phyloP scores from a whole-genome alignment of 1,140 invertebrate genomes.

The Aphidius gifuensis region DNA sequence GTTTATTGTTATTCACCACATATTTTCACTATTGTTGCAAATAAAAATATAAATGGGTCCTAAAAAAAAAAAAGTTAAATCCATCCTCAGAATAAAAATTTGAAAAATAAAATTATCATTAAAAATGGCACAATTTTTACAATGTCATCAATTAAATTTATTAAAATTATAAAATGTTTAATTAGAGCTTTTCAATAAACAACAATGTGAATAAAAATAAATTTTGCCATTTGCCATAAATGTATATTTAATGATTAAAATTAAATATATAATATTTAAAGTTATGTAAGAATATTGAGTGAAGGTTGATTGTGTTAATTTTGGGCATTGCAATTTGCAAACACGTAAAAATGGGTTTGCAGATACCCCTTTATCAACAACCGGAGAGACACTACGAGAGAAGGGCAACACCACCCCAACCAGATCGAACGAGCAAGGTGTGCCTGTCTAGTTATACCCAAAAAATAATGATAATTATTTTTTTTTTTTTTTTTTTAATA shows the following conservation, averaged over 20 bases:
- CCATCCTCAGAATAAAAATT: background rate
- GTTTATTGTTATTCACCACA: too few species aligned
- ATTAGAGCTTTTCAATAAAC: too few species aligned
- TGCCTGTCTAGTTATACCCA: constrained; percentile 53
- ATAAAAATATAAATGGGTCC: too few species aligned
- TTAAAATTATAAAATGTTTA: too few species aligned
- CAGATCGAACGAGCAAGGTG: constrained; percentile 57
- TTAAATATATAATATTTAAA: background rate
- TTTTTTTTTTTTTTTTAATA: constrained; percentile 30
- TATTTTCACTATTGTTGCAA: too few species aligned
- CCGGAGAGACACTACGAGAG: constrained; percentile 57
- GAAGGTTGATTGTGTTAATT: constrained; percentile 27
- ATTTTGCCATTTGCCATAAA: too few species aligned
- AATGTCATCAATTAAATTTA: too few species aligned
- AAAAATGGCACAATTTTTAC: background rate
- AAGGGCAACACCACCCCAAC: constrained; percentile 55
- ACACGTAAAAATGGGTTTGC: constrained; percentile 54
- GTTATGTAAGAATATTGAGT: constrained; percentile 16
- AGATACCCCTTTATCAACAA: constrained; percentile 57
- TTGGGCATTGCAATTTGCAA: constrained; percentile 48
- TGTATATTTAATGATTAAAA: constrained; percentile 5
- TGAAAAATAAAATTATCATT: constrained; percentile 4
- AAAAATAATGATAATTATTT: constrained; percentile 51
- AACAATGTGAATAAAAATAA: too few species aligned
- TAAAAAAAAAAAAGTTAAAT: too few species aligned